phyloP scores from a whole-genome alignment of 2,888 invertebrate genomes.

The Pilophorus perplexus region DNA sequence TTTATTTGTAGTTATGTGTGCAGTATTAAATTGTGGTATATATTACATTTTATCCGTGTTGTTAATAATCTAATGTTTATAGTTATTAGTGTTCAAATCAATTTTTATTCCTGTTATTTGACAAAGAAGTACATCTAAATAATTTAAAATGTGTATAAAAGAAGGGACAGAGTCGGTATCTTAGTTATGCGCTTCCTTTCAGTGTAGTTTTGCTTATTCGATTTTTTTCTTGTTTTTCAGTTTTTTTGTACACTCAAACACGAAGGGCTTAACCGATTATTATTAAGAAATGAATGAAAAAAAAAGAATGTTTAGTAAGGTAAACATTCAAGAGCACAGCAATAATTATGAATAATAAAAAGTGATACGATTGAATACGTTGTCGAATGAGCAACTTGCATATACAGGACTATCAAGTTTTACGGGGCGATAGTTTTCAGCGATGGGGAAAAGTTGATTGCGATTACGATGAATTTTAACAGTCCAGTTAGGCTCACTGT shows the following conservation, averaged over 20 bases:
- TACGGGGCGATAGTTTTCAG: no score
- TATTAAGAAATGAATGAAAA: no score
- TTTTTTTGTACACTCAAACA: no score
- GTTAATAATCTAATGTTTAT: slow-evolving; percentile 24
- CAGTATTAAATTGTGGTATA: slow-evolving; percentile 41
- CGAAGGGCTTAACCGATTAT: no score
- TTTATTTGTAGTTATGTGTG: slow-evolving; percentile 41
- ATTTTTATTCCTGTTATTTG: slow-evolving; percentile 23
- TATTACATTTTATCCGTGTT: slow-evolving; percentile 22
- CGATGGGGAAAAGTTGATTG: no score
- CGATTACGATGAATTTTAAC: no score
- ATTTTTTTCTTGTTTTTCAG: no score
- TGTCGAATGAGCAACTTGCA: slow-evolving; percentile 32
- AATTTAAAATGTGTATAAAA: neutral
- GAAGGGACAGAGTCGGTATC: neutral
- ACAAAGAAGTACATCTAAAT: neutral
- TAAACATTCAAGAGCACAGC: slow-evolving; percentile 33
- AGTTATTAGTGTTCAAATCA: slow-evolving; percentile 8
- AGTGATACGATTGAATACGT: no score
- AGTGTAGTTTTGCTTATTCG: no score
- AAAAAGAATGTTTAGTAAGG: no score
- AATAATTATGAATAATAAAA: slow-evolving; percentile 34
- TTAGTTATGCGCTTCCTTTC: slow-evolving; percentile 4
- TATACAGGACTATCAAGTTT: no score
- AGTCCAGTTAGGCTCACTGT: no score